Conservation (phyloP, 2,888 invertebrate species). For the Heteropelma amictum region DNA sequence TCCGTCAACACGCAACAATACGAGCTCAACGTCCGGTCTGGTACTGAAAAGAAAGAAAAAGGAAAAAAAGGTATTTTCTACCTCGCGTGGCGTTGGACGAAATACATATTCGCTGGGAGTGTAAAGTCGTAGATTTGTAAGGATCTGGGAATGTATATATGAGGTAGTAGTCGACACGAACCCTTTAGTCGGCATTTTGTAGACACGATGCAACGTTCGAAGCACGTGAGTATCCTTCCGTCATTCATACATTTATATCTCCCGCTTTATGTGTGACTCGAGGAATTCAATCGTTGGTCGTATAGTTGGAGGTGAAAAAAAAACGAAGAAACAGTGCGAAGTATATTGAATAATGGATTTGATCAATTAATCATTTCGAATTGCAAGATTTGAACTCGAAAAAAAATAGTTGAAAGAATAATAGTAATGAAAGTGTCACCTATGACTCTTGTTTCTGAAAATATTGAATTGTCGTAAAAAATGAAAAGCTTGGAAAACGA, state of each 20-base stretch:
- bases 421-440: too few relatives aligned
- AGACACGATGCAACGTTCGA: conserved; percentile 72
- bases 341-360: too few relatives aligned
- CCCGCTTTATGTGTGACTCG: too few relatives aligned
- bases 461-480: neutral
- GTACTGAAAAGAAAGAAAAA: conserved; percentile 42
- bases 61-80: conserved; percentile 42
- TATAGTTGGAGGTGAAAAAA: too few relatives aligned
- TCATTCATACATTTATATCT: conserved; percentile 24
- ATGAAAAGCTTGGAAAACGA: neutral
- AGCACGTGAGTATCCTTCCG: conserved; percentile 68
- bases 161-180: conserved; percentile 67
- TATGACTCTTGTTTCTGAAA: neutral
- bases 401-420: too few relatives aligned
- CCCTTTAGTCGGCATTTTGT: conserved; percentile 70
- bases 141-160: conserved; percentile 74
- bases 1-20: conserved; percentile 3
- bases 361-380: too few relatives aligned
- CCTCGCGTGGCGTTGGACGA: conserved; percentile 57
- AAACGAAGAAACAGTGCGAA: too few relatives aligned
- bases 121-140: conserved; percentile 56
- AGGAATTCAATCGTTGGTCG: too few relatives aligned
- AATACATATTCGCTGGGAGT: conserved; percentile 54
- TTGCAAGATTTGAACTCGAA: too few relatives aligned
- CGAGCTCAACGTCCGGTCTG: conserved; percentile 46